These are phyloP conservation scores for Phyllostomus hastatus DNA, from an alignment of 2,113 vertebrate genomes.

Conservation along the genomic window DNA sequence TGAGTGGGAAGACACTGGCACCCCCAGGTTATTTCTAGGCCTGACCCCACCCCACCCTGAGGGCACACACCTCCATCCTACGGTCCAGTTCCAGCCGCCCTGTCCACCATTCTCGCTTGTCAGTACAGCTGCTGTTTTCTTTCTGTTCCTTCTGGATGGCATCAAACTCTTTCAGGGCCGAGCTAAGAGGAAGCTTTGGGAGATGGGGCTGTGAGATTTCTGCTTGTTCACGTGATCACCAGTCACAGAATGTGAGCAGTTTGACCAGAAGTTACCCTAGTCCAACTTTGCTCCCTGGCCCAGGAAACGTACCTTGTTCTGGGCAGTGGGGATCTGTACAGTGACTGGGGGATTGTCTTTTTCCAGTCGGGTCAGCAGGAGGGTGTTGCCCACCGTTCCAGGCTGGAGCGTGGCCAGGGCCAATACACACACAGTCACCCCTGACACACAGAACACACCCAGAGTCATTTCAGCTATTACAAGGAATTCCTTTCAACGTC, in stretches of 20 bases:
- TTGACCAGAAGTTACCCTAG: neutral
- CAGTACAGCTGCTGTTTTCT: slow-evolving; percentile 83
- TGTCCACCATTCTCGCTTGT: slow-evolving; percentile 92
- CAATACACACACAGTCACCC: slow-evolving; percentile 88
- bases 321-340: slow-evolving; percentile 84
- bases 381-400: slow-evolving; percentile 77
- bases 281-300: neutral
- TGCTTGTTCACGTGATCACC: no score
- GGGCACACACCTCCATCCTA: slow-evolving; percentile 85
- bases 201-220: neutral
- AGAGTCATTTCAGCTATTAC: neutral
- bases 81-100: slow-evolving; percentile 85
- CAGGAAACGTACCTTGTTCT: slow-evolving; percentile 78
- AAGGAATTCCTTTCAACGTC: neutral
- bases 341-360: slow-evolving; percentile 81
- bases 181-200: slow-evolving; percentile 80
- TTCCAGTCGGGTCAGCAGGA: slow-evolving; percentile 89
- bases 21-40: neutral
- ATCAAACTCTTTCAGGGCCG: slow-evolving; percentile 86
- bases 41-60: neutral
- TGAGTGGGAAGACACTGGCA: neutral
- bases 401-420: slow-evolving; percentile 81
- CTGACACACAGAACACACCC: slow-evolving; percentile 73
- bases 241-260: neutral
- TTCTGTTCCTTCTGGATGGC: slow-evolving; percentile 90